These are phyloP conservation scores for Heliconius eleuchia DNA, from an alignment of 1,140 invertebrate species.

Conservation along the genomic window DNA sequence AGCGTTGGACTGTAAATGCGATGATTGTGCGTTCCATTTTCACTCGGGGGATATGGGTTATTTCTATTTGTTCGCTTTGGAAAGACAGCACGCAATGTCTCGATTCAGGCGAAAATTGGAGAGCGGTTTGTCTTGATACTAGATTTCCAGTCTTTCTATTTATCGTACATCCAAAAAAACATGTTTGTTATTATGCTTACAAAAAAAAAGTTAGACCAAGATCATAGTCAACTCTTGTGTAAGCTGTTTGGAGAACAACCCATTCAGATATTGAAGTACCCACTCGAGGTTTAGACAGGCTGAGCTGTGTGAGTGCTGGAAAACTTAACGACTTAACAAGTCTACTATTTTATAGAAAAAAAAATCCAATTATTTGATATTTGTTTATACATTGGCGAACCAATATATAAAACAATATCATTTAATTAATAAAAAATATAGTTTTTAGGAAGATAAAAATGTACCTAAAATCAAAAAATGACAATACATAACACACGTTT, in stretches of 20 bases:
- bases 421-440: no score
- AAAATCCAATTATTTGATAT: no score
- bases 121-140: not conserved
- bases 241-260: constrained; percentile 2
- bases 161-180: not conserved
- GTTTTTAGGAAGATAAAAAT: no score
- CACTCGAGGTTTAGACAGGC: not conserved
- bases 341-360: not conserved
- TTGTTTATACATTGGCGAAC: no score
- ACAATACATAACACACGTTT: no score
- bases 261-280: not conserved
- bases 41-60: not conserved
- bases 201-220: not conserved
- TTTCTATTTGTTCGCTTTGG: not conserved
- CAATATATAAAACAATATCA: no score
- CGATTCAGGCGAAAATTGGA: not conserved
- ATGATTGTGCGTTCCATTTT: no score
- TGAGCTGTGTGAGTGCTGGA: not conserved
- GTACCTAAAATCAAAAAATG: no score
- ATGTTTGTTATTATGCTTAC: no score
- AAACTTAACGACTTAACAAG: not conserved
- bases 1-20: no score
- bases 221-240: not conserved
- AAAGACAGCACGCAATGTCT: not conserved
- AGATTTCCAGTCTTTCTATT: not conserved